Evolutionary conservation across 2,888 invertebrate genomes (phyloP).

Genomic region (Epinotia nisella): DNA sequence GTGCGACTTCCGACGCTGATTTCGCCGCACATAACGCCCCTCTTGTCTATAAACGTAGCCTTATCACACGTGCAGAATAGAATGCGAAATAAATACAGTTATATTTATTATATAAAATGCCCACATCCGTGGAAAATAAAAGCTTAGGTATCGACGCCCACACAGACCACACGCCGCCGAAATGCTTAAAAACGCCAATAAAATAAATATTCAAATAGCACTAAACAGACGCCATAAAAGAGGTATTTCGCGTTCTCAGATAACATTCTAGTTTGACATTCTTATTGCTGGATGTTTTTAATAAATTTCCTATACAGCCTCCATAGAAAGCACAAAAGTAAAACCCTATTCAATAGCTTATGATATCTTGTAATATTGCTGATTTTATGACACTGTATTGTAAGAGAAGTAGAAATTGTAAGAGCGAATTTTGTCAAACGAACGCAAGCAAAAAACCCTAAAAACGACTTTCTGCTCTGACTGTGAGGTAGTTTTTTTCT

Average conservation of each 20-base stretch:
- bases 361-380: no score
- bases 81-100: background rate
- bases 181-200: conserved; percentile 6
- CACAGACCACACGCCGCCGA: conserved; percentile 1
- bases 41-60: no score
- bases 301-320: conserved; percentile 4
- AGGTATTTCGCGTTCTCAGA: conserved; percentile 7
- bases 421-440: no score
- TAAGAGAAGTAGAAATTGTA: no score
- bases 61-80: no score
- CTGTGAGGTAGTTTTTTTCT: no score
- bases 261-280: conserved; percentile 21
- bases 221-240: background rate
- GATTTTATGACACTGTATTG: no score
- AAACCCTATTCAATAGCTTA: no score
- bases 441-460: no score
- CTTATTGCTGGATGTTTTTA: background rate
- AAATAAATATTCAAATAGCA: conserved; percentile 18
- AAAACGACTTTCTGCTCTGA: no score
- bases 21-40: no score
- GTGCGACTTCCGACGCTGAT: no score
- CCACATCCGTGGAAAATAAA: conserved; percentile 8
- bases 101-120: background rate
- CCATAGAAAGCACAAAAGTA: background rate
- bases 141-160: conserved; percentile 5